Base-by-base conservation (phyloP, 2,888 invertebrate genomes). In the Sinopyrophorus schimmeli region DNA sequence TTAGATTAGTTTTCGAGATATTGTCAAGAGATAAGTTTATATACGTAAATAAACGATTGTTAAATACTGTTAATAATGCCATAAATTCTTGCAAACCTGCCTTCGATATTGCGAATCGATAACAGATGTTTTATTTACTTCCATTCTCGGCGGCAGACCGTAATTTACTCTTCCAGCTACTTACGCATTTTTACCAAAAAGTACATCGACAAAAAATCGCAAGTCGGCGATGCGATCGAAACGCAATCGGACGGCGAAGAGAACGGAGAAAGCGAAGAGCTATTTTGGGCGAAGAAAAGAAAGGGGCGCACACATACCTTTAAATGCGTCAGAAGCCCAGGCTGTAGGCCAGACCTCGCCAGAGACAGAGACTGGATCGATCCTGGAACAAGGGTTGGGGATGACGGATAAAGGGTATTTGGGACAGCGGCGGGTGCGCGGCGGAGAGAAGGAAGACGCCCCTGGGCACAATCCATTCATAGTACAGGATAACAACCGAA, bases 391-490 rank as follows among this genome's bases (percentile, higher is more conserved):
- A 49, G 53, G 47, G 54, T 35, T 46, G 50, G 57, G 50, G 53
- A 53, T 43, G 48, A 30, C 34, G 41, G 34, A 43, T 55, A 55
- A 55, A 55, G 57, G 56, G 50, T 50, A 50, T 50, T 40, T 50
- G 28, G 55, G 51, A 42, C 48, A 46, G 39, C 35, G 40, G 53
- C 37, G 42, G 39, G 43, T 6, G 43, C 26, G 52, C 30, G 40
- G 41, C 54, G 43, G 60, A 64, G 75, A 74, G 70, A 7, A 75
- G 76, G 76, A 76, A 75, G 76, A 76, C 68, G 71, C 71, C 72
- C 70, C 69, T 70, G 72, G 57, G 71, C 73, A 43, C 42, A 73
- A 76, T 76, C 76, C 76, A 73, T 74, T 74, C 75, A 76, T 73
- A 69, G 38, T 52, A 39, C 30, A 31, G 35, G 47, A 47, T 47